Evolutionary conservation across 1,140 invertebrate genomes (phyloP).

Genomic region (Centruroides sculpturatus): DNA sequence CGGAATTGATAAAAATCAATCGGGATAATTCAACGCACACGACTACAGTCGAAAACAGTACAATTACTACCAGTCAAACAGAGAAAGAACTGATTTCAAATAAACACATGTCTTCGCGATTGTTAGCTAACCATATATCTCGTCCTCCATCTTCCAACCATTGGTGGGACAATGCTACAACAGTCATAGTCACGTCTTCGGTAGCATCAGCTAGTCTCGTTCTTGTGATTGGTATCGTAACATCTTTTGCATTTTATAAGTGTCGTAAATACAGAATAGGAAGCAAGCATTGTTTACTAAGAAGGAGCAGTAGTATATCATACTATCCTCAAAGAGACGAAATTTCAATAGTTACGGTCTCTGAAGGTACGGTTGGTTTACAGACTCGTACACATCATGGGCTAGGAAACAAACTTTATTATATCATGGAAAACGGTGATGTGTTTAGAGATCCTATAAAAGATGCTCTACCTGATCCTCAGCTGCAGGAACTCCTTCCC

Average conservation of each 20-base stretch:
- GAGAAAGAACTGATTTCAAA: neutral
- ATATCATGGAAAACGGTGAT: constrained; percentile 12
- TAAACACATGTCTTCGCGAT: neutral
- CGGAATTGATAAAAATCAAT: no score
- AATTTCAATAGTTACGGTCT: constrained; percentile 19
- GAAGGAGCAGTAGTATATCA: constrained; percentile 14
- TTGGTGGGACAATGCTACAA: neutral
- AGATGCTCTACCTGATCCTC: constrained; percentile 3
- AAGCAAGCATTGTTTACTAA: constrained; percentile 1
- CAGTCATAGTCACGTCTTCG: neutral
- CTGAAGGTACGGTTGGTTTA: constrained; percentile 15
- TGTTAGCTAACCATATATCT: neutral
- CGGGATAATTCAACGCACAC: no score
- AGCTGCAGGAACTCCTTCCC: constrained; percentile 10
- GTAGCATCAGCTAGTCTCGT: neutral
- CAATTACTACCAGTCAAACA: no score
- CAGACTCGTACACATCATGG: constrained; percentile 10
- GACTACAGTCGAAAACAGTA: no score
- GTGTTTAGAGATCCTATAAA: neutral
- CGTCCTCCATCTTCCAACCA: no score
- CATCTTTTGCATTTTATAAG: neutral
- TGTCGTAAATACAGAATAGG: neutral
- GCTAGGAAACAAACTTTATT: constrained; percentile 16
- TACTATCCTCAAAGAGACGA: constrained; percentile 20
- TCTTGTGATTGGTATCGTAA: neutral